Percentiles rank a stretch among this genome's conserved stretches.
phyloP scores from a whole-genome alignment of 2,113 vertebrate species.

The Tonatia bakeri region DNA sequence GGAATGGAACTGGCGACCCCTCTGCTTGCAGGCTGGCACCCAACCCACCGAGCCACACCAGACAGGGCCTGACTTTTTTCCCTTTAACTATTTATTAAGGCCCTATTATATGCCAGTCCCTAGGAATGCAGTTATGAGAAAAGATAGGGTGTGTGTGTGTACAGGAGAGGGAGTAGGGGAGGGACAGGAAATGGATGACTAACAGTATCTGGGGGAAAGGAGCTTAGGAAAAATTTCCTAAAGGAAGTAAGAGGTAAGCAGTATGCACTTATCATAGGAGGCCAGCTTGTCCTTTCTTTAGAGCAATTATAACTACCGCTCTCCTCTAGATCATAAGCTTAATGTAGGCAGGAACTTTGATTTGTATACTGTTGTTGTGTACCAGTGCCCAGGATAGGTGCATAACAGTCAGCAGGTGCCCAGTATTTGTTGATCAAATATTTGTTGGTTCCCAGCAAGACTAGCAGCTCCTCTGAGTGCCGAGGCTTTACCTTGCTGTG shows the following conservation, averaged over 20 bases:
- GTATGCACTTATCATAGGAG: neutral
- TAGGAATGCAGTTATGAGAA: neutral
- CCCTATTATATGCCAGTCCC: neutral
- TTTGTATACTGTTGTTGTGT: neutral
- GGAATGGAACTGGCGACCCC: too few species aligned
- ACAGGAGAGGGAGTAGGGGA: neutral
- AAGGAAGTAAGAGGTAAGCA: neutral
- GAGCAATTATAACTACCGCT: neutral
- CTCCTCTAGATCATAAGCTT: neutral
- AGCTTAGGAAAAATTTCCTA: neutral
- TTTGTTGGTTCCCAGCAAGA: neutral
- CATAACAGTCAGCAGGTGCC: neutral
- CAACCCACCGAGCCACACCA: too few species aligned
- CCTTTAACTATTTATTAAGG: neutral
- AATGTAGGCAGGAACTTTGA: neutral
- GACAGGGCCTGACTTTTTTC: neutral
- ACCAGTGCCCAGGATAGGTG: neutral
- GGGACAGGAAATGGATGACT: neutral
- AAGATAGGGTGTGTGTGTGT: neutral
- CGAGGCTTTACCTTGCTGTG: neutral
- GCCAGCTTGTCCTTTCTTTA: neutral
- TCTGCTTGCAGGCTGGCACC: too few species aligned
- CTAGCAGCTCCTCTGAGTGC: neutral
- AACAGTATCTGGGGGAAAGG: neutral
- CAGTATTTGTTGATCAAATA: neutral